Base-by-base conservation (phyloP, 2,113 vertebrate species). In the Pterocles gutturalis region DNA sequence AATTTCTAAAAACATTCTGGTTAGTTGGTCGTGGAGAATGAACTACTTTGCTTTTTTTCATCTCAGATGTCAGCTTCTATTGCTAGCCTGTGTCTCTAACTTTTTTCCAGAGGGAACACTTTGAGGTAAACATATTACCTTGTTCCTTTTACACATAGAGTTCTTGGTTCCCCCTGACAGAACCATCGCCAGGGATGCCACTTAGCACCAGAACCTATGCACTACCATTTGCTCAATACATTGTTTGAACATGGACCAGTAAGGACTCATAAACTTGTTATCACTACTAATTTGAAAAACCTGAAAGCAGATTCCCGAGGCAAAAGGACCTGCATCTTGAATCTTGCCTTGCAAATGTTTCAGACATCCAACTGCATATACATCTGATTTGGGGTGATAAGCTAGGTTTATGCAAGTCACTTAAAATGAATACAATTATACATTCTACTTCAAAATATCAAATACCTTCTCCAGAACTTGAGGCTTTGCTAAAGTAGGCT, bases 11-110 rank as follows among this genome's bases (percentile, higher is more conserved):
- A 71, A 16, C 34, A 53, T 61, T 17, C 45, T 33, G n/a, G 76
- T 66, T 85, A 38, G 43, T 60, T 1, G 12, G 11, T 58, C 20
- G 25, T 51, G 19, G n/a, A 83, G 46, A 80, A 53, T 0, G 0
- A 85, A 72, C 34, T 81, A 51, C 15, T 85, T 73, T 5, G 7
- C 3, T 31, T 45, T 90, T 73, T 58, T 60, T 1, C 38, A 88
- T 58, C 36, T 88, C 29, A n/a, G 34, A 83, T 72, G 10, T 90
- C 41, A 73, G 17, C 17, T 75, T 58, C n/a, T n/a, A 7, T 55
- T 81, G 43, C 25, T 73, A 54, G 17, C 26, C 29, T 64, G 12
- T 34, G 6, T 25, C 31, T 73, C 54, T 69, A 13, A 41, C 13
- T 49, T 89, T 90, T 31, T 55, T 93, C 77, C 41, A 61, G 16